phyloP scores from a whole-genome alignment of 2,113 vertebrate genomes.

The Stigmatopora nigra region DNA sequence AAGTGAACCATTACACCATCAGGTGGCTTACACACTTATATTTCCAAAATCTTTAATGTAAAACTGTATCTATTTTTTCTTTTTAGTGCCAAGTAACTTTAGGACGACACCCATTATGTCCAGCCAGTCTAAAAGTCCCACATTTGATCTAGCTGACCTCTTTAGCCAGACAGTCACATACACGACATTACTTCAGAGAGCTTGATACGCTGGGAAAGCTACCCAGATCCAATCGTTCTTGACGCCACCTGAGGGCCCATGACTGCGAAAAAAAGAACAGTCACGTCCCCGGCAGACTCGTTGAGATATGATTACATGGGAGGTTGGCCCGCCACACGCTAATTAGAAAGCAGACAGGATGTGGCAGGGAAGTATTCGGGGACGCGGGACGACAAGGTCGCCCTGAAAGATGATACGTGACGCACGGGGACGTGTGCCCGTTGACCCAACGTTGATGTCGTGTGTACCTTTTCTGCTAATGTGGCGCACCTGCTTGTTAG shows the following conservation, averaged over 20 bases:
- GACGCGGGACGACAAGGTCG: constrained; percentile 12
- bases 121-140: not conserved
- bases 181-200: constrained; percentile 11
- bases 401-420: constrained; percentile 53
- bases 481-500: constrained; percentile 33
- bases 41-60: too few relatives aligned
- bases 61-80: too few relatives aligned
- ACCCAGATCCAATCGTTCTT: constrained; percentile 18
- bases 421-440: constrained; percentile 42
- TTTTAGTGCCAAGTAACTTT: not conserved
- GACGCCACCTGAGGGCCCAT: constrained; percentile 24
- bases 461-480: constrained; percentile 35
- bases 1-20: too few relatives aligned
- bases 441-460: constrained; percentile 48
- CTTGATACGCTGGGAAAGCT: constrained; percentile 29
- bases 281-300: not conserved
- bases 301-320: constrained; percentile 6
- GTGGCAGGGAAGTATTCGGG: constrained; percentile 16
- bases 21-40: too few relatives aligned
- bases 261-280: constrained; percentile 31
- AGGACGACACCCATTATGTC: not conserved
- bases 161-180: not conserved
- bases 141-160: not conserved
- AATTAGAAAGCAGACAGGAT: constrained; percentile 48
- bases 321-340: constrained; percentile 31